Percentiles rank a stretch among this genome's conserved stretches.
These are phyloP conservation scores for Heliconius eleuchia DNA, from an alignment of 1,140 invertebrate species.

Conservation along the genomic window DNA sequence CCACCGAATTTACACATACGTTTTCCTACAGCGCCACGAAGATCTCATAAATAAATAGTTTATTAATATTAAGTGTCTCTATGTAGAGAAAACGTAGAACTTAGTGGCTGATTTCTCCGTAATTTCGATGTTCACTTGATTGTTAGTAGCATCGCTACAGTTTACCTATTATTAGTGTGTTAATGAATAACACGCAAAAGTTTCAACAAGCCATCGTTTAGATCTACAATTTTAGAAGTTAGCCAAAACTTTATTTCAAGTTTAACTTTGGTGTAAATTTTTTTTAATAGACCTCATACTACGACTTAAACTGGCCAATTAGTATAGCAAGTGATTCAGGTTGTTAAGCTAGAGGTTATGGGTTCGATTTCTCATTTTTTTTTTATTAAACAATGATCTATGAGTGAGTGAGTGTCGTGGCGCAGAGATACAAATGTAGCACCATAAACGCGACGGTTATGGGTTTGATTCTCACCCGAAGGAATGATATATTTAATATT, in stretches of 20 bases:
- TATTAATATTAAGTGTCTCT: background rate
- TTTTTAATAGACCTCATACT: background rate
- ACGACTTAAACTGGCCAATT: background rate
- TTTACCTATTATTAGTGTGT: background rate
- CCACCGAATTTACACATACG: too few relatives aligned
- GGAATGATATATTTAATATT: too few relatives aligned
- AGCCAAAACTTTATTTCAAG: background rate
- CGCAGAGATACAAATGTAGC: too few relatives aligned
- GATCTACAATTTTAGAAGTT: constrained; percentile 9
- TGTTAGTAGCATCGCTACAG: background rate
- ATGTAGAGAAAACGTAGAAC: background rate
- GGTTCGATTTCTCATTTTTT: background rate
- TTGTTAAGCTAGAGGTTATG: background rate
- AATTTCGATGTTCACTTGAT: background rate
- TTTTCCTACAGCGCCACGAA: too few relatives aligned
- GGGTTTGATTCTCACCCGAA: too few relatives aligned
- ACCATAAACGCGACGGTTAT: too few relatives aligned
- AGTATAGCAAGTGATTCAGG: background rate
- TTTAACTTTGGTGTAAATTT: background rate
- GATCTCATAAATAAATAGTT: background rate
- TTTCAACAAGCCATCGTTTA: constrained; percentile 8
- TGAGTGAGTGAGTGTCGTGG: too few relatives aligned
- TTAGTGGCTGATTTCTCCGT: background rate
- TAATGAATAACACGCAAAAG: constrained; percentile 2
- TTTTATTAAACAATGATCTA: too few relatives aligned